These are phyloP conservation scores for Leptopilina drosophilae DNA, from an alignment of 2,888 invertebrate species.

Conservation along the genomic window DNA sequence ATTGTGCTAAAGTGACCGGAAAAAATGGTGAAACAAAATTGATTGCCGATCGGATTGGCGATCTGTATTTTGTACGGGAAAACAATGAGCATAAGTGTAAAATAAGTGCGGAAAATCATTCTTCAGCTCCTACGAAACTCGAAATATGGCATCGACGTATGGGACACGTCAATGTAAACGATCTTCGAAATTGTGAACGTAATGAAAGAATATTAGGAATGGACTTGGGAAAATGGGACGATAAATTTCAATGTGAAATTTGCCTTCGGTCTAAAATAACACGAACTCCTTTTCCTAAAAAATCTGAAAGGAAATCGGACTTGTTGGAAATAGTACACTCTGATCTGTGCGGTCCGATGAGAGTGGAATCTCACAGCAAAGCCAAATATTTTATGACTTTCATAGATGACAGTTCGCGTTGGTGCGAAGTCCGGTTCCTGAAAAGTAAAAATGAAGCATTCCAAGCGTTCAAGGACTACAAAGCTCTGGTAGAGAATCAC, in stretches of 20 bases:
- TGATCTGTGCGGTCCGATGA: constrained; percentile 58
- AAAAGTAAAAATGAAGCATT: constrained; percentile 52
- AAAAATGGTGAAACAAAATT: constrained; percentile 31
- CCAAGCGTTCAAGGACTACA: constrained; percentile 47
- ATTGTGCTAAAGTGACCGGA: constrained; percentile 13
- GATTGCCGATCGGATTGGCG: constrained; percentile 35
- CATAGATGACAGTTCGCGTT: constrained; percentile 59
- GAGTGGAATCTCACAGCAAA: constrained; percentile 50
- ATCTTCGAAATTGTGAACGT: constrained; percentile 37
- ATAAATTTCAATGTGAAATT: constrained; percentile 40
- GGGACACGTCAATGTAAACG: constrained; percentile 46
- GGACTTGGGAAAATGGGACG: neutral
- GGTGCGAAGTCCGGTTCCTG: constrained; percentile 54
- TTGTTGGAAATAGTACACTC: constrained; percentile 57
- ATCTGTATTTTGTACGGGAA: constrained; percentile 38
- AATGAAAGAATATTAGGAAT: constrained; percentile 38
- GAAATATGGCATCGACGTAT: constrained; percentile 45
- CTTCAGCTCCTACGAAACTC: neutral
- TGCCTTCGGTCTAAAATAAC: constrained; percentile 46
- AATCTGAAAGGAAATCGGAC: constrained; percentile 22
- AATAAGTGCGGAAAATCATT: neutral
- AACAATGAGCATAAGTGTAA: constrained; percentile 6
- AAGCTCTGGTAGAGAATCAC: constrained; percentile 47
- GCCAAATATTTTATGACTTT: constrained; percentile 58
- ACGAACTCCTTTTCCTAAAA: constrained; percentile 43